These are phyloP conservation scores for Vidua macroura DNA, from an alignment of 2,113 vertebrate species.

Conservation along the genomic window DNA sequence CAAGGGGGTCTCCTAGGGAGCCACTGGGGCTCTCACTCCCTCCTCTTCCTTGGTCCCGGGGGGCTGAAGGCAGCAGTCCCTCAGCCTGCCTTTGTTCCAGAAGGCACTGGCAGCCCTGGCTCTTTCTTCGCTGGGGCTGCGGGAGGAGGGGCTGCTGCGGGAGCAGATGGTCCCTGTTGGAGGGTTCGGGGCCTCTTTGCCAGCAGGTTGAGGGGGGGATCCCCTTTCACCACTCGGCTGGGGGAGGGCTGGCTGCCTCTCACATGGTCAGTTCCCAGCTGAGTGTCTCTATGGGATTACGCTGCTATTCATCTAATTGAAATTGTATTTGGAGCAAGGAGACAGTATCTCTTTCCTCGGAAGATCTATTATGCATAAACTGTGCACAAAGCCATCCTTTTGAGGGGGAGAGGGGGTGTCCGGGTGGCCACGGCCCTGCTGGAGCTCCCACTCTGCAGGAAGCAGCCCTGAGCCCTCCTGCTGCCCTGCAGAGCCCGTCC, in stretches of 20 bases:
- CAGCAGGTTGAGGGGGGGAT: neutral
- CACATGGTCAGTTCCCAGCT: slow-evolving; percentile 43
- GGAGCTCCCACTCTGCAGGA: neutral
- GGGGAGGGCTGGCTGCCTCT: slow-evolving; percentile 27
- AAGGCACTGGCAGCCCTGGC: neutral
- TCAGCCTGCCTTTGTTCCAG: slow-evolving; percentile 11
- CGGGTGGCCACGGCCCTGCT: neutral
- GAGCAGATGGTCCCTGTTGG: slow-evolving; percentile 54
- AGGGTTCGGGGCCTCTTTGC: neutral
- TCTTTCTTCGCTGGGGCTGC: neutral
- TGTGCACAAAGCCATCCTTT: slow-evolving; percentile 14
- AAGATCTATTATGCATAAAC: slow-evolving; percentile 24
- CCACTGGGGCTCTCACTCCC: neutral
- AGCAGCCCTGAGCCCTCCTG: neutral
- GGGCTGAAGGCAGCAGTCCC: neutral
- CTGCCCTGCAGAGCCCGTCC: neutral
- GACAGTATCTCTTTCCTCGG: slow-evolving; percentile 27
- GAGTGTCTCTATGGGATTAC: slow-evolving; percentile 46
- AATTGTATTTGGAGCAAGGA: slow-evolving; percentile 38
- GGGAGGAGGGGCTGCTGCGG: slow-evolving; percentile 29
- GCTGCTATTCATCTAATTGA: slow-evolving; percentile 51
- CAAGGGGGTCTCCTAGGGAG: accelerated
- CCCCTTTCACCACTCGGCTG: neutral
- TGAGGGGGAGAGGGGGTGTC: neutral
- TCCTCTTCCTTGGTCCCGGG: neutral